Percentiles rank a stretch among this genome's conserved stretches.
phyloP scores from a whole-genome alignment of 2,888 invertebrate species.

The Lypha dubia region DNA sequence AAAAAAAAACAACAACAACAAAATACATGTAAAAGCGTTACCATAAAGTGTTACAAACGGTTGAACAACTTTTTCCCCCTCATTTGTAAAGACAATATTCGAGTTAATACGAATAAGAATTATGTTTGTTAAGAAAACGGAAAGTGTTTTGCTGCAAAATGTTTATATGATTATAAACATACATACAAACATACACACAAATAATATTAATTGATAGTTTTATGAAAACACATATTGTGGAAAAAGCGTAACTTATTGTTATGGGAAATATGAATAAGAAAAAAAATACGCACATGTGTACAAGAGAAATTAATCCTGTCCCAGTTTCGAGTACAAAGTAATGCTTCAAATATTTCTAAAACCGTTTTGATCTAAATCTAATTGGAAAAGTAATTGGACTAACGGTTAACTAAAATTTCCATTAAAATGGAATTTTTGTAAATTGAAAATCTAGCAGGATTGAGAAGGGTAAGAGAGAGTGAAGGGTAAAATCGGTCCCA shows the following conservation, averaged over 20 bases:
- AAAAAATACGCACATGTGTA: neutral
- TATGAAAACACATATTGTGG: conserved; percentile 22
- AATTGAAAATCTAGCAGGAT: no score
- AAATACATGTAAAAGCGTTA: conserved; percentile 1
- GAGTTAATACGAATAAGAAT: conserved; percentile 1
- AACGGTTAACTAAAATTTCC: no score
- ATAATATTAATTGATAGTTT: conserved; percentile 21
- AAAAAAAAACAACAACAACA: no score
- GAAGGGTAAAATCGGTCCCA: no score
- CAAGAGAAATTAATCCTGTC: neutral
- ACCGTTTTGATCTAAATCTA: neutral
- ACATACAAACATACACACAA: neutral
- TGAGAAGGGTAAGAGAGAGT: no score
- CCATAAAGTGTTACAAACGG: conserved; percentile 61
- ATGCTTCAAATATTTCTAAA: conserved; percentile 12
- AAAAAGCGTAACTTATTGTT: conserved; percentile 55
- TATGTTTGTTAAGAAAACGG: conserved; percentile 50
- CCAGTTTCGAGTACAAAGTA: neutral
- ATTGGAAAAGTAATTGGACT: no score
- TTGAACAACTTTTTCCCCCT: conserved; percentile 15
- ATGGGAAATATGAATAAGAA: conserved; percentile 4
- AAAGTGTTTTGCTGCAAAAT: conserved; percentile 61
- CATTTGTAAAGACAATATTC: neutral
- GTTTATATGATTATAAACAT: conserved; percentile 32
- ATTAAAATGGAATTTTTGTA: no score